These are phyloP conservation scores for Botia kubotai DNA, from an alignment of 2,797 vertebrate species.

Conservation along the genomic window DNA sequence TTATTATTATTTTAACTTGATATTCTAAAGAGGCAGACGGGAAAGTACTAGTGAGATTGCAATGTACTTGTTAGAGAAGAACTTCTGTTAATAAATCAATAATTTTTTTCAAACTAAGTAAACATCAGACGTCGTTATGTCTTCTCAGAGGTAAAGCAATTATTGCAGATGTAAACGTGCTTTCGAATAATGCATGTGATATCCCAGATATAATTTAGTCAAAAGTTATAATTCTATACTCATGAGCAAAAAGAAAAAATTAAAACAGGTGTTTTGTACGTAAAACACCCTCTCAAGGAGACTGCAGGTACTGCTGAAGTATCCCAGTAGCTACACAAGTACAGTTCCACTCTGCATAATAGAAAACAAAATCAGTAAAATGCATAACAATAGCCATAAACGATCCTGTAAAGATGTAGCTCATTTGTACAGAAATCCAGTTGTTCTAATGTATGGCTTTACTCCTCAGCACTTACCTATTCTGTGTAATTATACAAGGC, in stretches of 20 bases:
- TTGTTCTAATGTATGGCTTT: constrained; percentile 54
- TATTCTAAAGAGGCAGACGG: neutral
- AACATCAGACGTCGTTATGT: neutral
- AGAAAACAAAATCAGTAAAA: constrained; percentile 27
- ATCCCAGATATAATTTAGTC: constrained; percentile 3
- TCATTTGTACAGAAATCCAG: constrained; percentile 39
- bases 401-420: constrained; percentile 27
- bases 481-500: constrained; percentile 62
- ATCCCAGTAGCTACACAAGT: constrained; percentile 28
- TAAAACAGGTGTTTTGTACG: constrained; percentile 37
- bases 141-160: constrained; percentile 4
- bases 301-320: constrained; percentile 23
- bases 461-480: constrained; percentile 55
- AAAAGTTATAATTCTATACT: constrained; percentile 23
- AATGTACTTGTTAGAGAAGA: neutral
- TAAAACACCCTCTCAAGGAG: constrained; percentile 23
- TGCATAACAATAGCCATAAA: constrained; percentile 39
- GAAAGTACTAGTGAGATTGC: neutral
- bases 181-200: neutral
- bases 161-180: neutral
- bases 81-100: constrained; percentile 1
- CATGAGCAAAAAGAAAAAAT: neutral
- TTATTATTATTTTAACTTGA: neutral
- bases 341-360: constrained; percentile 34
- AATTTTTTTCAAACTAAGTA: neutral